Evolutionary conservation across 2,797 vertebrate species (phyloP).

Genomic region (Sebastes vulpes): DNA sequence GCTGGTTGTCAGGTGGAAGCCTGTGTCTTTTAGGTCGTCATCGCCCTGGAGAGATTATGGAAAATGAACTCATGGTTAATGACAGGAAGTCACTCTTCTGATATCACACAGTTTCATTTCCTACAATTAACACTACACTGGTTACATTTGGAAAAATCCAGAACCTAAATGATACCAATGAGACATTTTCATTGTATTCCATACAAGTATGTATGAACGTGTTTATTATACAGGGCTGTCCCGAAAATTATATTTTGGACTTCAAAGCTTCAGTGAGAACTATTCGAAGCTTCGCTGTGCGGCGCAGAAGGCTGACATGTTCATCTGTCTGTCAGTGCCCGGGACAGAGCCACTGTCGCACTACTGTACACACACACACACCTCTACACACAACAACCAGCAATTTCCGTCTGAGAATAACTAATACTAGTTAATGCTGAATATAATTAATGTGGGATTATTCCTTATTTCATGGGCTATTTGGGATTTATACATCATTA

Average conservation of each 20-base stretch:
- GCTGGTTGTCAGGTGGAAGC: slow-evolving; percentile 96
- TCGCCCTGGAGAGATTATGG: slow-evolving; percentile 87
- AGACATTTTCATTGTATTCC: background rate
- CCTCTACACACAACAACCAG: too few relatives aligned
- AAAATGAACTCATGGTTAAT: background rate
- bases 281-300: too few relatives aligned
- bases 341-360: too few relatives aligned
- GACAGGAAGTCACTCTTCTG: background rate
- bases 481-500: too few relatives aligned
- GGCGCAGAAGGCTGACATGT: too few relatives aligned
- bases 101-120: background rate
- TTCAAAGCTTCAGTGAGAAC: too few relatives aligned
- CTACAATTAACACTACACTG: background rate
- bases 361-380: too few relatives aligned
- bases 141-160: background rate
- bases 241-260: background rate
- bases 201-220: background rate
- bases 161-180: background rate
- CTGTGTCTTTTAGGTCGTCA: slow-evolving; percentile 95
- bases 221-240: background rate
- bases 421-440: too few relatives aligned
- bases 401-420: too few relatives aligned
- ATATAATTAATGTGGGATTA: too few relatives aligned
- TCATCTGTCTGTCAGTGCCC: too few relatives aligned
- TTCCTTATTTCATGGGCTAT: too few relatives aligned